Percentiles rank a stretch among this genome's conserved stretches.
Conservation (phyloP, 2,797 vertebrate genomes). For the Pangasius krempfi region DNA sequence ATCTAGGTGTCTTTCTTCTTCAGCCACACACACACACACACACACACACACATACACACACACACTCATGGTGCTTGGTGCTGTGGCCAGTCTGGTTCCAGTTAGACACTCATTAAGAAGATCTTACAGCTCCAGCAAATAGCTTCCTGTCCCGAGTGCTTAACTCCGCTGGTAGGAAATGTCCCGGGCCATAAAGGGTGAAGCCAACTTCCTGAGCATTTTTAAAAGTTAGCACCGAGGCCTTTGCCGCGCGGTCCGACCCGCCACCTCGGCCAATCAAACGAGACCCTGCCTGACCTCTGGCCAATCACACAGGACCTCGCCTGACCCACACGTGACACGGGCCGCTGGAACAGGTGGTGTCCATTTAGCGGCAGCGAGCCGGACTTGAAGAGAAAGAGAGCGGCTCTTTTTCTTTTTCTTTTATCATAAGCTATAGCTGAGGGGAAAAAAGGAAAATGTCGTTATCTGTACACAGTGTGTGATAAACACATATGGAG, state of each 20-base stretch:
- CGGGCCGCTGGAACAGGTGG: slow-evolving; percentile 80
- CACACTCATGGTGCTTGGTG: slow-evolving; percentile 72
- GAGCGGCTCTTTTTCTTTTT: slow-evolving; percentile 53
- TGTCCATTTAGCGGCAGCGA: slow-evolving; percentile 75
- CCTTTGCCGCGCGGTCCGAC: slow-evolving; percentile 73
- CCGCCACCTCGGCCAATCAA: slow-evolving; percentile 75
- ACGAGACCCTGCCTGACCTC: slow-evolving; percentile 73
- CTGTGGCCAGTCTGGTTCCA: slow-evolving; percentile 96
- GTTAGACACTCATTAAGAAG: slow-evolving; percentile 99
- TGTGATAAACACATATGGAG: slow-evolving; percentile 37
- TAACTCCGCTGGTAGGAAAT: slow-evolving; percentile 95
- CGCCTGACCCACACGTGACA: slow-evolving; percentile 75
- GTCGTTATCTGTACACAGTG: slow-evolving; percentile 24
- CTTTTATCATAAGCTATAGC: slow-evolving; percentile 26
- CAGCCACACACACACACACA: background rate
- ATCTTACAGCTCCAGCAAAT: slow-evolving; percentile 95
- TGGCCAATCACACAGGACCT: slow-evolving; percentile 75
- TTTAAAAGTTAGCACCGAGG: slow-evolving; percentile 86
- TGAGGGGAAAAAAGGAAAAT: slow-evolving; percentile 52
- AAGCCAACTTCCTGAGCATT: slow-evolving; percentile 95
- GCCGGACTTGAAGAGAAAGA: slow-evolving; percentile 55
- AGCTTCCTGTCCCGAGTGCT: slow-evolving; percentile 97
- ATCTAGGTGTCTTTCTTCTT: slow-evolving; percentile 17
- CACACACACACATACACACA: background rate
- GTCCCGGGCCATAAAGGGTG: slow-evolving; percentile 85